phyloP scores from a whole-genome alignment of 2,797 vertebrate genomes.

The Acestrorhynchus altus region DNA sequence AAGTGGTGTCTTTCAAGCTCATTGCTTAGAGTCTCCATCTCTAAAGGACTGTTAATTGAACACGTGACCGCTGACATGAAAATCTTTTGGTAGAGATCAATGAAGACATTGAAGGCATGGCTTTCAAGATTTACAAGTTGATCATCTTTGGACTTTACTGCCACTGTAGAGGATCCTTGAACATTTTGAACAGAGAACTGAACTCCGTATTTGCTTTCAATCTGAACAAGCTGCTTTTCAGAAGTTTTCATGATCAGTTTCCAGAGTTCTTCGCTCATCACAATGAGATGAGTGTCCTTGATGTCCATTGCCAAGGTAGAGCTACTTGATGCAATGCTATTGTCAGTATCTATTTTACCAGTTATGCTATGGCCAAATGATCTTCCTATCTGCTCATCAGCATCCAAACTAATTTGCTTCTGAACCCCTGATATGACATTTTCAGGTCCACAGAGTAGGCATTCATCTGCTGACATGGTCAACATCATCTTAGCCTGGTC shows the following conservation, averaged over 20 bases:
- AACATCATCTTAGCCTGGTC: constrained; percentile 51
- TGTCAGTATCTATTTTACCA: not conserved
- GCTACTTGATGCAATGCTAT: not conserved
- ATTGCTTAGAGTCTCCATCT: not conserved
- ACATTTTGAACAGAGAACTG: not conserved
- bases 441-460: constrained; percentile 35
- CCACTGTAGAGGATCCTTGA: constrained; percentile 51
- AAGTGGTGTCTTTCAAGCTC: not conserved
- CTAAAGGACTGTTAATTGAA: not conserved
- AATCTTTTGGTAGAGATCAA: constrained; percentile 69
- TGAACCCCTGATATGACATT: not conserved
- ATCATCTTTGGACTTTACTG: not conserved
- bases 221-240: not conserved
- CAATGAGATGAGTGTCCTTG: constrained; percentile 60
- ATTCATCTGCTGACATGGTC: constrained; percentile 27
- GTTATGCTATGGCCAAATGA: not conserved
- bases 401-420: not conserved
- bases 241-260: not conserved
- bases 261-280: constrained; percentile 60
- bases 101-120: constrained; percentile 70
- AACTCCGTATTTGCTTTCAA: constrained; percentile 67
- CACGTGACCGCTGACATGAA: constrained; percentile 3
- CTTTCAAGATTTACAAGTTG: constrained; percentile 57
- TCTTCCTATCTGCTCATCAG: not conserved
- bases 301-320: constrained; percentile 25